Conservation (phyloP, 2,113 vertebrate species). For the Rhabdomys dilectus region DNA sequence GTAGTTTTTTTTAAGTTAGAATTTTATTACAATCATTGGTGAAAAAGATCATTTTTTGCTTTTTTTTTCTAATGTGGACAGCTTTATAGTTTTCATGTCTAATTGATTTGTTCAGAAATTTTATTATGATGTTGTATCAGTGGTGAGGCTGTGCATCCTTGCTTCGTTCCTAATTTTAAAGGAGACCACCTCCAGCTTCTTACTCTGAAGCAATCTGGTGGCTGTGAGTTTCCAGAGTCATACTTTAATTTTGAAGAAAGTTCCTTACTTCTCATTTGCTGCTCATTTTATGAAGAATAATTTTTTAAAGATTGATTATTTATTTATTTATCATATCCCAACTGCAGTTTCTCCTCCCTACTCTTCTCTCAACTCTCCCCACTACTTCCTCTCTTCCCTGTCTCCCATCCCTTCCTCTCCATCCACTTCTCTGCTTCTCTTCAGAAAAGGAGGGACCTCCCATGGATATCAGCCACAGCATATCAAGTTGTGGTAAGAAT, state of each 20-base stretch:
- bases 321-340: not conserved
- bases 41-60: constrained; percentile 17
- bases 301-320: not conserved
- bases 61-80: not conserved
- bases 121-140: not conserved
- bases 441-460: not conserved
- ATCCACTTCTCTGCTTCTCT: not conserved
- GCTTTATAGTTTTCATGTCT: constrained; percentile 47
- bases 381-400: too few species aligned
- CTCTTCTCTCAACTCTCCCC: not conserved
- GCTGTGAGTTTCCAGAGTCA: not conserved
- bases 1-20: not conserved
- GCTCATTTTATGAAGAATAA: not conserved
- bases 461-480: not conserved
- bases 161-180: constrained; percentile 2
- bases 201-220: not conserved
- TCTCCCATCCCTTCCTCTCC: not conserved
- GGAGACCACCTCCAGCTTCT: not conserved
- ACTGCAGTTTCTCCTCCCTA: not conserved
- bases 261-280: constrained; percentile 1
- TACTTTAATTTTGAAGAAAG: not conserved
- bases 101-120: constrained; percentile 20
- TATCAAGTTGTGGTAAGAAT: not conserved
- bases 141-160: not conserved
- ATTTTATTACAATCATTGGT: constrained; percentile 22